Evolutionary conservation across 2,888 invertebrate species (phyloP).

Genomic region (Cephus pygmeus): DNA sequence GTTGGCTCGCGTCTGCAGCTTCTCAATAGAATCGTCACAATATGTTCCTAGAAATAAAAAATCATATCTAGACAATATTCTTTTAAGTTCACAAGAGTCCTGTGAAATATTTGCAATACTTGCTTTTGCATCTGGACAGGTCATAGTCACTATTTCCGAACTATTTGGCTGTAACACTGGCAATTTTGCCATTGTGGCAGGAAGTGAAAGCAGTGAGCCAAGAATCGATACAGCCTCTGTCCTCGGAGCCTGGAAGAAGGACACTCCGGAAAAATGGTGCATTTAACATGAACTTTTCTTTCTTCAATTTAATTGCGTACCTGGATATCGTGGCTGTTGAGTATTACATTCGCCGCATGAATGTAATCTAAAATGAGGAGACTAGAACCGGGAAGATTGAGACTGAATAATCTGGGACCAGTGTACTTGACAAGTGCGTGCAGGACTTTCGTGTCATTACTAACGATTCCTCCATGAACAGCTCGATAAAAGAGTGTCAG

Average conservation of each 20-base stretch:
- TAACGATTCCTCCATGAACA: conserved; percentile 76
- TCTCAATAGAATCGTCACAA: conserved; percentile 86
- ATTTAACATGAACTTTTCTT: neutral
- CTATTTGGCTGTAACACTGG: conserved; percentile 78
- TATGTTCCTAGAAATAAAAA: conserved; percentile 76
- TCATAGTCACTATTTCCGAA: conserved; percentile 68
- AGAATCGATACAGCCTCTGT: conserved; percentile 92
- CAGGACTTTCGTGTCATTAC: conserved; percentile 65
- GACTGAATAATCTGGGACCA: conserved; percentile 86
- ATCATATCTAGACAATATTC: conserved; percentile 6
- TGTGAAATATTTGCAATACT: conserved; percentile 15
- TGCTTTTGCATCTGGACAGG: conserved; percentile 84
- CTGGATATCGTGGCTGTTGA: conserved; percentile 83
- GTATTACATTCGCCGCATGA: conserved; percentile 87
- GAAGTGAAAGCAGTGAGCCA: conserved; percentile 86
- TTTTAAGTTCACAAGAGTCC: conserved; percentile 8
- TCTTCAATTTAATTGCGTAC: conserved; percentile 27
- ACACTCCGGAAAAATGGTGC: neutral
- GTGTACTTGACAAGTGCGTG: conserved; percentile 67
- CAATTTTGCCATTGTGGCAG: conserved; percentile 75
- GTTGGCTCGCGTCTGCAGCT: conserved; percentile 91
- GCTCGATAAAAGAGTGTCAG: conserved; percentile 89
- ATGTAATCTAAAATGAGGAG: conserved; percentile 89
- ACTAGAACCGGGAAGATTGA: conserved; percentile 89
- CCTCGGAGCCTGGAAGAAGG: conserved; percentile 76